Evolutionary conservation across 2,113 vertebrate species (phyloP).

Genomic region (Nerophis lumbriciformis): DNA sequence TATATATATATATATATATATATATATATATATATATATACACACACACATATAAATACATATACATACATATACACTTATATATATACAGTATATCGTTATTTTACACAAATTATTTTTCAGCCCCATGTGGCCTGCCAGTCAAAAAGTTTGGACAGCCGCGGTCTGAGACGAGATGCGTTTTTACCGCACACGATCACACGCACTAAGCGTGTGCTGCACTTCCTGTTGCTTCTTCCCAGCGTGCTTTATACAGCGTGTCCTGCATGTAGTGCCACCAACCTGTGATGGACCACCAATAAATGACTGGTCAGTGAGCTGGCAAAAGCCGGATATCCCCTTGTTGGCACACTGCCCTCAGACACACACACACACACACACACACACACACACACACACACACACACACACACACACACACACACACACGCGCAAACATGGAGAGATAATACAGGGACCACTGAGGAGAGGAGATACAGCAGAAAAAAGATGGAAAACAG

Average conservation of each 20-base stretch:
- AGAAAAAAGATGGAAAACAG: conserved; percentile 13
- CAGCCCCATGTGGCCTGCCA: no score
- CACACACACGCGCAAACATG: conserved; percentile 17
- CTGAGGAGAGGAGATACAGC: conserved; percentile 5
- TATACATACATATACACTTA: no score
- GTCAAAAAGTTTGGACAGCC: not conserved
- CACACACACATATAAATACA: no score
- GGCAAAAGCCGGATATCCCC: conserved; percentile 55
- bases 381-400: conserved; percentile 25
- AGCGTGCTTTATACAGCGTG: conserved; percentile 3
- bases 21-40: no score
- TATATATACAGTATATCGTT: no score
- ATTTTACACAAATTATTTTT: no score
- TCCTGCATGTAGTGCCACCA: conserved; percentile 24
- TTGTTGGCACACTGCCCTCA: conserved; percentile 47
- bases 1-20: no score
- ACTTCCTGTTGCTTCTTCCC: conserved; percentile 15
- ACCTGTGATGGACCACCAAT: conserved; percentile 56
- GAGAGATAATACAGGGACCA: no score
- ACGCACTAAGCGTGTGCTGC: conserved; percentile 1
- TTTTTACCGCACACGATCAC: not conserved
- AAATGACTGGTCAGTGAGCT: conserved; percentile 49
- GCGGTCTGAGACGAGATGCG: not conserved
- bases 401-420: conserved; percentile 2
- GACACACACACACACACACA: conserved; percentile 24